phyloP scores from a whole-genome alignment of 1,140 invertebrate genomes.

The Atta colombica region DNA sequence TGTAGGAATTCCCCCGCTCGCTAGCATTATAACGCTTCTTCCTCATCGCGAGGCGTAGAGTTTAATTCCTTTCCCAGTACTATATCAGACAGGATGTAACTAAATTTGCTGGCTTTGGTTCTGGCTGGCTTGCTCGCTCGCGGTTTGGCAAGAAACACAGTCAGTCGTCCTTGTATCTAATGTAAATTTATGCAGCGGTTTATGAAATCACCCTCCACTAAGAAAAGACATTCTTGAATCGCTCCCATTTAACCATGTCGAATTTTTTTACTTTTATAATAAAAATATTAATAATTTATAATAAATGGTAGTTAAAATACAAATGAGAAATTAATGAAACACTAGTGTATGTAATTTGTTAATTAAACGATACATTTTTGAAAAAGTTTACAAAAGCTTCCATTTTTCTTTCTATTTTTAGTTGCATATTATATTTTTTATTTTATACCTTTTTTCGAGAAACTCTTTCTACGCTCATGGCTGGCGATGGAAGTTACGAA shows the following conservation, averaged over 20 bases:
- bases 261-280: not conserved
- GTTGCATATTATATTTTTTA: constrained; percentile 15
- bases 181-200: constrained; percentile 51
- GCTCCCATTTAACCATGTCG: not conserved
- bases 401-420: not conserved
- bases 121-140: constrained; percentile 34
- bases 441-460: not conserved
- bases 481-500: not conserved
- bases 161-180: constrained; percentile 19
- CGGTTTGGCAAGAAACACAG: constrained; percentile 26
- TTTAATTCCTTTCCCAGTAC: constrained; percentile 41
- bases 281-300: not conserved
- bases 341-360: not conserved
- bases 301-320: not conserved
- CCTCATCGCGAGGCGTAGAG: constrained; percentile 1
- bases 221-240: not conserved
- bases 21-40: not conserved
- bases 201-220: not conserved
- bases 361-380: not conserved
- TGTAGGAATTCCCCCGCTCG: not conserved
- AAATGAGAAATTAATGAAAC: not conserved
- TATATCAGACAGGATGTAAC: constrained; percentile 38
- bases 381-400: not conserved
- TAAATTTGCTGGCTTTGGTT: constrained; percentile 41
- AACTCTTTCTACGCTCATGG: not conserved